Base-by-base conservation (phyloP, 2,888 invertebrate species). In the Volucella inflata region DNA sequence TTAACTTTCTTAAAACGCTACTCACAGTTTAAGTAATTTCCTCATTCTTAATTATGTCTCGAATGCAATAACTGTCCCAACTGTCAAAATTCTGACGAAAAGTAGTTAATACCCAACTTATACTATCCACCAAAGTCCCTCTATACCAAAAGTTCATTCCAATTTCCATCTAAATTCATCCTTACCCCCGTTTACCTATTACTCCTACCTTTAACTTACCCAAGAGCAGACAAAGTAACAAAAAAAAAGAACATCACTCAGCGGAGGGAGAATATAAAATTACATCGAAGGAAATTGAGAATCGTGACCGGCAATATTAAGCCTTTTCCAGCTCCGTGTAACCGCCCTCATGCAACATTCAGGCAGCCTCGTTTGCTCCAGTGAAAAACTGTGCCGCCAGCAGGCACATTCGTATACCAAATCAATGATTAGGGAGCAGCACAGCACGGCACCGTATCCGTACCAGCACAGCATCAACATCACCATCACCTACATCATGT, bases 231-330 rank as follows among this genome's bases (percentile, higher is more conserved):
- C 68, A 68, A 83, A 79, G 60, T 67, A 83, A 67, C 38, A 74
- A 70, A 72, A 77, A 48, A 83, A 74, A 70, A 84, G 65, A 36
- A 84, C 80, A 80, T 80, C 84, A 76, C 75, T 84, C 84, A 70
- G 44, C 67, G 40, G 70, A n/a, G 62, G 65, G 42, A 55, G 30
- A 30, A 83, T 74, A 83, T 79, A 83, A 68, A 79, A 83, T 68
- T 83, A 83, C 68, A 79, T 50, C 51, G 44, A 80, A 68, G 76
- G 81, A 85, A 81, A 85, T 85, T 85, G 85, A 85, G 85, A 81
- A 85, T 76, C 85, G 85, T 85, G 85, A 85, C 85, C 76, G 72
- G 85, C 72, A 85, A 81, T 72, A 72, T 46, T 57, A 85, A 81
- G 76, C 81, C 59, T 44, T 51, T 14, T 8, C 16, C 14, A 44